phyloP scores from a whole-genome alignment of 2,113 vertebrate species.

The Phyllostomus hastatus region DNA sequence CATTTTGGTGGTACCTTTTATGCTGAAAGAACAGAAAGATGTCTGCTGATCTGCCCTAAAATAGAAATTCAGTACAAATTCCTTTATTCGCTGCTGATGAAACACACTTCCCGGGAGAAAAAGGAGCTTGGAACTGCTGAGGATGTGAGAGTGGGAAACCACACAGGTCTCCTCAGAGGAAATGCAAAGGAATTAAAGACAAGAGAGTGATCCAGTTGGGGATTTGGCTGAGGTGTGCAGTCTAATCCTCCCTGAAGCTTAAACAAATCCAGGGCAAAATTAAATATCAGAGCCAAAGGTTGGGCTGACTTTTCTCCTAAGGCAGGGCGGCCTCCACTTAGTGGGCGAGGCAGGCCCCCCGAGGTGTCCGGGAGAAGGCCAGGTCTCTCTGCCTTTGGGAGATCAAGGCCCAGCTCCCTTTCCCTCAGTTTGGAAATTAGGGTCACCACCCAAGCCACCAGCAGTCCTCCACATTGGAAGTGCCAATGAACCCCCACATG shows the following conservation, averaged over 20 bases:
- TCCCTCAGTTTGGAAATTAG: not conserved
- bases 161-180: not conserved
- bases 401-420: not conserved
- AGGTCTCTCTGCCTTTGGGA: not conserved
- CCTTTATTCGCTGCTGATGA: constrained; percentile 14
- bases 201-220: not conserved
- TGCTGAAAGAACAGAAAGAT: constrained; percentile 19
- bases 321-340: not conserved
- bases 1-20: not conserved
- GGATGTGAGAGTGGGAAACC: not conserved
- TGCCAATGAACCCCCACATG: too few relatives aligned
- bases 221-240: not conserved
- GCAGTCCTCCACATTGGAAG: not conserved
- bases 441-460: not conserved
- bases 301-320: constrained; percentile 32
- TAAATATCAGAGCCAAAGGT: constrained; percentile 52
- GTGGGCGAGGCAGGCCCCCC: not conserved
- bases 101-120: not conserved
- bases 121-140: not conserved
- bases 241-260: not conserved
- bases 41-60: not conserved
- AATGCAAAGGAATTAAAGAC: constrained; percentile 15
- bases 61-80: not conserved
- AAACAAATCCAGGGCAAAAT: not conserved
- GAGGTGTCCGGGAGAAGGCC: not conserved